Evolutionary conservation across 2,113 vertebrate genomes (phyloP).

Genomic region (Thermophis baileyi): DNA sequence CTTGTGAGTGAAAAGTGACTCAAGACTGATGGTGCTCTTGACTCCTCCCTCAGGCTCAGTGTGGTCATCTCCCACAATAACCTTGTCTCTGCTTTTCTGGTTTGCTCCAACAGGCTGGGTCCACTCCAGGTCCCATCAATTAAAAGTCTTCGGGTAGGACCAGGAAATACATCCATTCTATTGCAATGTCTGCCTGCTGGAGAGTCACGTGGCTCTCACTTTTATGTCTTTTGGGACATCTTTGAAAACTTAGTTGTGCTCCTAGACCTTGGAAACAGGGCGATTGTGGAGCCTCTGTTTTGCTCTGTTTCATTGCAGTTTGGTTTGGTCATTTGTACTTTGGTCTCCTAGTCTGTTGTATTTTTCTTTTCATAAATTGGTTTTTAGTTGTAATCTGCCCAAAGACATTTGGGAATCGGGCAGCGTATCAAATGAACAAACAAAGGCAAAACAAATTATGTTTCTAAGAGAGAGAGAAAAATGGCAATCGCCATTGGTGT

Average conservation of each 20-base stretch:
- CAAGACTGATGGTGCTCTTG: neutral
- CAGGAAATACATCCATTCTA: neutral
- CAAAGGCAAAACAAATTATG: neutral
- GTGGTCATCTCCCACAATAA: neutral
- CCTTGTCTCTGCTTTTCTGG: neutral
- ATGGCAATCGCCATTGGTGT: neutral
- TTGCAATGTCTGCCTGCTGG: neutral
- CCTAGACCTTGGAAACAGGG: neutral
- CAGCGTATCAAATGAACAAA: neutral
- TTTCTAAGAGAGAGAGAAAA: neutral
- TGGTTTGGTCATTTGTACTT: neutral
- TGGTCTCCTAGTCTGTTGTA: neutral
- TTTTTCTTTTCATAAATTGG: neutral
- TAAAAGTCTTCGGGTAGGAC: neutral
- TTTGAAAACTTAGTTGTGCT: neutral
- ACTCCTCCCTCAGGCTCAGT: neutral
- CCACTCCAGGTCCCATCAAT: neutral
- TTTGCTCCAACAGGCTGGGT: neutral
- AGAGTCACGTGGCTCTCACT: neutral
- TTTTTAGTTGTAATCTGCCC: neutral
- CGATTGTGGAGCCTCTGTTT: neutral
- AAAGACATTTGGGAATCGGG: neutral
- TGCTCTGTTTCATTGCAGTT: neutral
- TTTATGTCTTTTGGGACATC: neutral
- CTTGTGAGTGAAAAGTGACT: neutral